phyloP scores from a whole-genome alignment of 2,888 invertebrate species.

The Synanthedon andrenaeformis region DNA sequence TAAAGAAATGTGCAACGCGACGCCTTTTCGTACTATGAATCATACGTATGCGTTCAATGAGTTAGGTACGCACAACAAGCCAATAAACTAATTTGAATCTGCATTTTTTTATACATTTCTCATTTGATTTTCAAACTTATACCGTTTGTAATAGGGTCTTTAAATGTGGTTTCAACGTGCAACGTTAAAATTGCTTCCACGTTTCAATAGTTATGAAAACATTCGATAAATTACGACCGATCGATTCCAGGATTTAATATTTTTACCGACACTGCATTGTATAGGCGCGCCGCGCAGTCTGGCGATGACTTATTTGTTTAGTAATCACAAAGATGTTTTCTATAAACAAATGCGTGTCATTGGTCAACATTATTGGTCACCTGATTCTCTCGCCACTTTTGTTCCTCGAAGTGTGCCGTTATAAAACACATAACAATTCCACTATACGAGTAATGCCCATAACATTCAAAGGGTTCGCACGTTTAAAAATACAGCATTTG shows the following conservation, averaged over 20 bases:
- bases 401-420: background rate
- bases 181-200: background rate
- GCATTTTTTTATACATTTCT: background rate
- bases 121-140: no score
- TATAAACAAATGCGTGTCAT: no score
- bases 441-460: no score
- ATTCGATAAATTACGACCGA: background rate
- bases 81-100: conserved; percentile 2
- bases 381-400: background rate
- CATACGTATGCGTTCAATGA: conserved; percentile 10
- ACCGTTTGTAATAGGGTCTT: no score
- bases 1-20: conserved; percentile 20
- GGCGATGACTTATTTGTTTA: background rate
- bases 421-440: no score
- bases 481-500: no score
- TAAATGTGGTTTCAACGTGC: background rate
- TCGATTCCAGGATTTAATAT: background rate
- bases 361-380: background rate
- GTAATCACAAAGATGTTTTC: no score
- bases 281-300: background rate
- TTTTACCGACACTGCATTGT: background rate
- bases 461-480: no score
- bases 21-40: conserved; percentile 8
- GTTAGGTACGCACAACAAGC: conserved; percentile 4
- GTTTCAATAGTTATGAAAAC: background rate